These are phyloP conservation scores for Brachionus manjavacas DNA, from an alignment of 1,140 invertebrate species.

Conservation along the genomic window DNA sequence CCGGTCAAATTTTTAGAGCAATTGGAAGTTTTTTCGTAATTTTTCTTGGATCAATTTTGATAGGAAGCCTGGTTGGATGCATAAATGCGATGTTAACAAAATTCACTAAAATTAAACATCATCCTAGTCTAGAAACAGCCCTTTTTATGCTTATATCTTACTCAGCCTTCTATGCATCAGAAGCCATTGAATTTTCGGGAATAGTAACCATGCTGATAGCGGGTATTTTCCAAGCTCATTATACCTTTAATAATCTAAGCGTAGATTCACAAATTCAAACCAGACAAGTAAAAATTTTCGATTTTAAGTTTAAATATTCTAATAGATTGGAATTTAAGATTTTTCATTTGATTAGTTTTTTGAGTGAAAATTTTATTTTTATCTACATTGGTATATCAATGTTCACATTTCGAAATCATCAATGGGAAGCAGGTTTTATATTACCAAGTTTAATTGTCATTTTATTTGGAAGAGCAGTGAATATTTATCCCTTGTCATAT, in stretches of 20 bases:
- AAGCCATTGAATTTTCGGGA: slow-evolving; percentile 89
- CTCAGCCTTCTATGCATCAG: slow-evolving; percentile 88
- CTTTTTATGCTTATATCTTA: slow-evolving; percentile 97
- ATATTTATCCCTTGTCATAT: slow-evolving; percentile 91
- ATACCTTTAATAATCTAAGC: slow-evolving; percentile 94
- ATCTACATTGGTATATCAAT: slow-evolving; percentile 96
- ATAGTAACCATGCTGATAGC: slow-evolving; percentile 84
- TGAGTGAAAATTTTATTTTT: slow-evolving; percentile 98
- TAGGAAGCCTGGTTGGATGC: slow-evolving; percentile 84
- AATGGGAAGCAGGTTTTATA: slow-evolving; percentile 86
- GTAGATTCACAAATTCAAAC: slow-evolving; percentile 66
- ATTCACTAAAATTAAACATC: slow-evolving; percentile 85
- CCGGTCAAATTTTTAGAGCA: slow-evolving; percentile 58
- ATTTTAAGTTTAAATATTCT: background rate
- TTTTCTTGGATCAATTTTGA: slow-evolving; percentile 80
- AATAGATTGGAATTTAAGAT: slow-evolving; percentile 77
- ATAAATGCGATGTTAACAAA: slow-evolving; percentile 83
- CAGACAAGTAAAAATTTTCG: background rate
- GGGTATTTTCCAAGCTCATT: slow-evolving; percentile 97
- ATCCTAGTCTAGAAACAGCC: slow-evolving; percentile 86
- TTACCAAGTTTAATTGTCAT: slow-evolving; percentile 80
- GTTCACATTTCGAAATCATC: slow-evolving; percentile 94
- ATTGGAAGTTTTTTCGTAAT: slow-evolving; percentile 85
- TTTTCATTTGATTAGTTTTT: slow-evolving; percentile 90
- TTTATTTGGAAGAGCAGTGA: slow-evolving; percentile 77